Conservation (phyloP, 1,140 invertebrate genomes). For the Drosophila fuyamai region DNA sequence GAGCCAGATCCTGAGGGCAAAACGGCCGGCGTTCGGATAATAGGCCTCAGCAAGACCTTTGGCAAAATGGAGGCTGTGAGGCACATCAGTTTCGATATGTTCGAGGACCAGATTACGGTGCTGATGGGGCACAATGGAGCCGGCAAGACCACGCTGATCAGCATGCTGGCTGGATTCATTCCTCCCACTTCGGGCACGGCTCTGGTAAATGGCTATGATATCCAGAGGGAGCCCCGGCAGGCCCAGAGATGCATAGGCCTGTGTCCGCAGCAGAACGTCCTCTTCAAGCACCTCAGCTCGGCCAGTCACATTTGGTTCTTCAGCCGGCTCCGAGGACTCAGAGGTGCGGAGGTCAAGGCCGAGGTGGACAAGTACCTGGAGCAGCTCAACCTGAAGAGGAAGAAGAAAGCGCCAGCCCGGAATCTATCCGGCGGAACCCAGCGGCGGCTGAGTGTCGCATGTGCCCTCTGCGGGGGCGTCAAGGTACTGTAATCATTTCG, state of each 20-base stretch:
- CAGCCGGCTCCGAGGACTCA: slow-evolving; percentile 34
- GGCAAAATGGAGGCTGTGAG: slow-evolving; percentile 88
- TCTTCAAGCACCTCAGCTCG: slow-evolving; percentile 95
- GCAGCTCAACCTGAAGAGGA: slow-evolving; percentile 34
- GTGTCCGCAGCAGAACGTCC: slow-evolving; percentile 96
- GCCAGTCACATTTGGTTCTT: slow-evolving; percentile 90
- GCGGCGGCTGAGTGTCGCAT: slow-evolving; percentile 90
- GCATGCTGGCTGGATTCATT: slow-evolving; percentile 90
- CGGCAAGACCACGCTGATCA: slow-evolving; percentile 87
- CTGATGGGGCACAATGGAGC: slow-evolving; percentile 88
- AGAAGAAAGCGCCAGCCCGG: neutral
- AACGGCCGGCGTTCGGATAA: slow-evolving; percentile 8
- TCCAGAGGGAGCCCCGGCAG: slow-evolving; percentile 84
- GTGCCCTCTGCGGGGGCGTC: slow-evolving; percentile 89
- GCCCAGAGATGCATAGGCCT: slow-evolving; percentile 86
- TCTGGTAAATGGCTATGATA: slow-evolving; percentile 88
- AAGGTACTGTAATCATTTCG: slow-evolving; percentile 30
- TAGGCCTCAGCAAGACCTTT: slow-evolving; percentile 85
- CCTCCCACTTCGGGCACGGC: slow-evolving; percentile 88
- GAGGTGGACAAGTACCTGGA: slow-evolving; percentile 36
- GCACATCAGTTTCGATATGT: slow-evolving; percentile 86
- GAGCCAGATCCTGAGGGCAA: slow-evolving; percentile 61
- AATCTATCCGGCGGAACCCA: slow-evolving; percentile 93
- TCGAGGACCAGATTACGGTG: slow-evolving; percentile 86
- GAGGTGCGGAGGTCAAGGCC: slow-evolving; percentile 3